Percentiles rank a stretch among this genome's conserved stretches.
Evolutionary conservation across 2,113 vertebrate species (phyloP).

Genomic region (Rattus norvegicus): DNA sequence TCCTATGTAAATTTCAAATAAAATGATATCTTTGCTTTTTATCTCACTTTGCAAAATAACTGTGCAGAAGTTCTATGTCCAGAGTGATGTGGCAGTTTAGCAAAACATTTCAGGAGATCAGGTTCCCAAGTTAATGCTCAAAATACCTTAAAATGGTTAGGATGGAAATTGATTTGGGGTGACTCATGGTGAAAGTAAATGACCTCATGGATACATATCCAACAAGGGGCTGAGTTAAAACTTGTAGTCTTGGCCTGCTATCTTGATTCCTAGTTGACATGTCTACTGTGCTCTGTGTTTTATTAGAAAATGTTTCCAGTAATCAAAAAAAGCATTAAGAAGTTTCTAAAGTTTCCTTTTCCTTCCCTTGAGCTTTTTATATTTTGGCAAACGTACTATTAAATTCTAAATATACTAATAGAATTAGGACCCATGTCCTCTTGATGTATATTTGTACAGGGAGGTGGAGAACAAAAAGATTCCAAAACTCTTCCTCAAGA

Average conservation of each 20-base stretch:
- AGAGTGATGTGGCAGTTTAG: not conserved
- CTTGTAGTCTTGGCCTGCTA: not conserved
- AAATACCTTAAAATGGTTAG: not conserved
- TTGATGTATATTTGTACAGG: not conserved
- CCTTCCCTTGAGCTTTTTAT: not conserved
- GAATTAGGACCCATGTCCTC: not conserved
- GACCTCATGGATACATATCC: not conserved
- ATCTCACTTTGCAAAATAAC: not conserved
- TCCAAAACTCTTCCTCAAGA: not conserved
- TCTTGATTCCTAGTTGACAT: not conserved
- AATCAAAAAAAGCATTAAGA: not conserved
- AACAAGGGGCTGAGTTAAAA: not conserved
- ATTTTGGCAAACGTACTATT: not conserved
- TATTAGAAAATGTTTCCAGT: not conserved
- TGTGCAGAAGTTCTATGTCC: not conserved
- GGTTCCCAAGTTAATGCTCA: not conserved
- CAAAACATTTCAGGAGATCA: not conserved
- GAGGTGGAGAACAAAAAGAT: not conserved
- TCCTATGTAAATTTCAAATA: not conserved
- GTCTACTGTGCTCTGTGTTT: not conserved
- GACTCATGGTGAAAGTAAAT: not conserved
- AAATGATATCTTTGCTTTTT: slow-evolving; percentile 1
- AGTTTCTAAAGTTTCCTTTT: not conserved
- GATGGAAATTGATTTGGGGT: not conserved
- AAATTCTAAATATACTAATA: not conserved